Evolutionary conservation across 1,140 invertebrate genomes (phyloP), one percentile per base, ranked within the genome.

Genomic region (Metaphire vulgaris): DNA sequence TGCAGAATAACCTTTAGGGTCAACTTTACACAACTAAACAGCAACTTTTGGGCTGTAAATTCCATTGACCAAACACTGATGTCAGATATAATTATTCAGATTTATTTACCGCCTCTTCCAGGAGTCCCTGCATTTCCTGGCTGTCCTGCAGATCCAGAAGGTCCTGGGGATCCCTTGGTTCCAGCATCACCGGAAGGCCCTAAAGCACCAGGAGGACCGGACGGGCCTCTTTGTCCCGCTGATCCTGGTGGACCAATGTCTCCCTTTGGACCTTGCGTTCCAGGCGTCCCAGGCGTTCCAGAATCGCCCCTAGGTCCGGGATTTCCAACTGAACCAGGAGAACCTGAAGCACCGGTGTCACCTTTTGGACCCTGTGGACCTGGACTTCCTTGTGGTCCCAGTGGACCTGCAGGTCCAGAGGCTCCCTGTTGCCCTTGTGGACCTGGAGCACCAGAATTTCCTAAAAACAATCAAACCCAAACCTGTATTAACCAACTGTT

Each of bases 241-340:
- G n/a, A 14, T 31, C 67, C 67, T 28, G 67, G 6, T 26, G 67
- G 26, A 26, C 67, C 67, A 69, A 26, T 6, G 2, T 28, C n/a
- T 26, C 67, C 67, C 26, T 69, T 26, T 69, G 67, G 67, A 14
- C 67, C 67, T 31, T 6, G n/a, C n/a, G 67, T 6, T 69, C 67
- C 67, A 28, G 67, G 67, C 28, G 67, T 31, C 28, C 67, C 67
- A 6, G n/a, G 67, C 26, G n/a, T 26, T 28, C 67, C 67, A 12
- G 67, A 31, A 31, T 69, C 67, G 6, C 67, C 67, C 26, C n/a
- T 69, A 14, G 67, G 67, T 26, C 67, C 67, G 6, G 67, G 67
- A 69, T 69, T 69, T 69, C 67, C 67, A 69, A 26, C 30, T 6
- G 67, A 31, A 14, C 67, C 67, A 14, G 67, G 67, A 69, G 67